Conservation (phyloP, 1,140 invertebrate genomes). For the Portunus trituberculatus region DNA sequence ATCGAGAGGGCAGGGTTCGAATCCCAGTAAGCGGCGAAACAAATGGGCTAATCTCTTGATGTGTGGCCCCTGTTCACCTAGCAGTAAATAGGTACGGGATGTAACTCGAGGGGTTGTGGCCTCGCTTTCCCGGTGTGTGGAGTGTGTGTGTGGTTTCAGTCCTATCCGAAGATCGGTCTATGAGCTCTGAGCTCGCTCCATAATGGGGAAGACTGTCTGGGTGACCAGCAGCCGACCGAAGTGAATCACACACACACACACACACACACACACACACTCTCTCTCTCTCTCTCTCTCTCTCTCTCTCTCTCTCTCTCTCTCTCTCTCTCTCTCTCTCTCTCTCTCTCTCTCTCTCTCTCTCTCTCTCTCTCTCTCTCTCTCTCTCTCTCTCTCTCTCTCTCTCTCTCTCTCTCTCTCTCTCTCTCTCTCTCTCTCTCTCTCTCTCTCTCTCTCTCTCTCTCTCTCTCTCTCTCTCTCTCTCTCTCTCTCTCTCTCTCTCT, state of each 20-base stretch:
- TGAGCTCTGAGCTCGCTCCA: too few species aligned
- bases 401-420: neutral
- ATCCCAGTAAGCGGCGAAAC: too few species aligned
- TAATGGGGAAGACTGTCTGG: too few species aligned
- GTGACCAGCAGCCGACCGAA: too few species aligned
- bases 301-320: neutral
- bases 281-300: neutral
- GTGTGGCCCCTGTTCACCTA: too few species aligned
- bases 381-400: neutral
- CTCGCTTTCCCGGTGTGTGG: too few species aligned
- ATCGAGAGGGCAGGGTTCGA: neutral
- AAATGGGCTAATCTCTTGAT: too few species aligned
- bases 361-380: neutral
- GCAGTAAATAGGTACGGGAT: too few species aligned
- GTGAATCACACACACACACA: slow-evolving; percentile 42
- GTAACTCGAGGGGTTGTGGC: too few species aligned
- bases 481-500: too few species aligned
- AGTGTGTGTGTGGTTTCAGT: too few species aligned
- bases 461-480: neutral
- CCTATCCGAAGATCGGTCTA: too few species aligned
- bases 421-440: neutral
- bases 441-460: neutral
- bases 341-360: neutral
- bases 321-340: neutral
- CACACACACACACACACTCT: slow-evolving; percentile 32